Evolutionary conservation across 2,797 vertebrate genomes (phyloP).

Genomic region (Gephyroberyx darwinii): DNA sequence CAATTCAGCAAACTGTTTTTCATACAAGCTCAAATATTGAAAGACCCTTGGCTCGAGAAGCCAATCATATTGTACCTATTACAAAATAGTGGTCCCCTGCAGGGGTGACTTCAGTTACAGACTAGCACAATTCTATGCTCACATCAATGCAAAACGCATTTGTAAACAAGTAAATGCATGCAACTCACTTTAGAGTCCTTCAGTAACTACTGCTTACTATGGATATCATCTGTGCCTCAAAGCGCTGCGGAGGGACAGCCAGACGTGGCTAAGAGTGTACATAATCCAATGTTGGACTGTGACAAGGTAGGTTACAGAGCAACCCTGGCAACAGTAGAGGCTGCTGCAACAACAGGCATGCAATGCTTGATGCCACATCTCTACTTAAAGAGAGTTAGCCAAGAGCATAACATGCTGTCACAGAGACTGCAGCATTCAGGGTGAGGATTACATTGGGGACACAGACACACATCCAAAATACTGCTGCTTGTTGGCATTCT

Average conservation of each 20-base stretch:
- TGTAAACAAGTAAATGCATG: not conserved
- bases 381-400: conserved; percentile 2
- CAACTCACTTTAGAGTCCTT: not conserved
- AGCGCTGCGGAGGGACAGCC: not conserved
- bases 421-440: conserved; percentile 16
- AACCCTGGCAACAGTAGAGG: conserved; percentile 10
- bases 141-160: not conserved
- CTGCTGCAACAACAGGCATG: conserved; percentile 5
- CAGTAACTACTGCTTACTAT: not conserved
- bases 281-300: conserved; percentile 7
- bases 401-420: conserved; percentile 21
- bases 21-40: too few species aligned
- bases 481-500: not conserved
- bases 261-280: not conserved
- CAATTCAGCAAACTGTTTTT: too few species aligned
- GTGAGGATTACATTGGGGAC: conserved; percentile 10
- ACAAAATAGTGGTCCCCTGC: too few species aligned
- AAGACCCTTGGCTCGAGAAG: too few species aligned
- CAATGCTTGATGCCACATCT: conserved; percentile 10
- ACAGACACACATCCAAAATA: conserved; percentile 13
- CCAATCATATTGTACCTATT: too few species aligned
- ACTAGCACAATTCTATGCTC: too few species aligned
- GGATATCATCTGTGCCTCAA: not conserved
- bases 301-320: conserved; percentile 1
- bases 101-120: too few species aligned